Percentiles rank a stretch among this genome's conserved stretches.
Evolutionary conservation across 2,113 vertebrate genomes (phyloP).

Genomic region (Raja brachyura): DNA sequence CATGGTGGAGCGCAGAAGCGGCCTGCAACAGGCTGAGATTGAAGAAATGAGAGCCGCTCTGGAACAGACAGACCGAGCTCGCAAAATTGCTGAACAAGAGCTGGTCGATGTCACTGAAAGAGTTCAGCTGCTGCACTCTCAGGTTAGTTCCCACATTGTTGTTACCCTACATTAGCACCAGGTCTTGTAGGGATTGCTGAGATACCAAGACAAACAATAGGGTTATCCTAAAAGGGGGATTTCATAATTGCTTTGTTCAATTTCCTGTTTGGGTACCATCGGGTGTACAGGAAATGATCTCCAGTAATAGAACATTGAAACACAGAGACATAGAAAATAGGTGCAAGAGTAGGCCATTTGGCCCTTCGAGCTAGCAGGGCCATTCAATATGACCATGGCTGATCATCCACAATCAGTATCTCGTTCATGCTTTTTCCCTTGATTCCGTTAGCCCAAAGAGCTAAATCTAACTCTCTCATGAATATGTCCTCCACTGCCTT

Average conservation of each 20-base stretch:
- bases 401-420: too few relatives aligned
- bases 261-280: neutral
- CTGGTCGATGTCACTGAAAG: conserved; percentile 39
- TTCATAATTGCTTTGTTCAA: neutral
- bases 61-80: conserved; percentile 39
- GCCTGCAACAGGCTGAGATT: conserved; percentile 37
- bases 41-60: conserved; percentile 40
- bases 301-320: neutral
- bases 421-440: too few relatives aligned
- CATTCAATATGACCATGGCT: neutral
- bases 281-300: neutral
- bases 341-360: too few relatives aligned
- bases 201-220: too few relatives aligned
- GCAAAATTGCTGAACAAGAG: conserved; percentile 40
- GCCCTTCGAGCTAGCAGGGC: too few relatives aligned
- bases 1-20: conserved; percentile 37
- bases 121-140: conserved; percentile 40
- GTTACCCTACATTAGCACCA: neutral
- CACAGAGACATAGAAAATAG: too few relatives aligned
- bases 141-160: conserved; percentile 9
- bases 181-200: neutral
- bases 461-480: too few relatives aligned
- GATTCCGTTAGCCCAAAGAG: too few relatives aligned
- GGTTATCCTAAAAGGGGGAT: neutral
- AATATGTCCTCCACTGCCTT: too few relatives aligned